Percentiles rank a stretch among this genome's conserved stretches.
Conservation (phyloP, 2,113 vertebrate genomes). For the Sebastes fasciatus region DNA sequence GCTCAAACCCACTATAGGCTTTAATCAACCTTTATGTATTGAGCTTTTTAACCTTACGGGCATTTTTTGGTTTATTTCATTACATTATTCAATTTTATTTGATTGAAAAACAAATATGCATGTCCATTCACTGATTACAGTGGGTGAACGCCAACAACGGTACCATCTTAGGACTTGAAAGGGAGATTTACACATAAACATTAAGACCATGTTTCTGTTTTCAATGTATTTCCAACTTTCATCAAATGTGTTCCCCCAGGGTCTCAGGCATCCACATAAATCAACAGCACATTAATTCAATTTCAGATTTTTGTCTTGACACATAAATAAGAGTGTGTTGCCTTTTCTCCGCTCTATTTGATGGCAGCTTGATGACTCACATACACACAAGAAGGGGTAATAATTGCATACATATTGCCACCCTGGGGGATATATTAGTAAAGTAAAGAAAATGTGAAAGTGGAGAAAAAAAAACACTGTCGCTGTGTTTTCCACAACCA, state of each 20-base stretch:
- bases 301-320: constrained; percentile 71
- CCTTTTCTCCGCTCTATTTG: constrained; percentile 49
- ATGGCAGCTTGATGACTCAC: constrained; percentile 64
- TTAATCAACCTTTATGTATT: constrained; percentile 11
- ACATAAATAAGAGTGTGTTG: constrained; percentile 65
- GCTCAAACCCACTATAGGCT: background rate
- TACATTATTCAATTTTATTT: background rate
- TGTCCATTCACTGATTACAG: constrained; percentile 11
- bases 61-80: background rate
- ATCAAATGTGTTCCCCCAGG: constrained; percentile 66
- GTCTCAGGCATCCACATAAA: constrained; percentile 71
- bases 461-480: background rate
- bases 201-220: constrained; percentile 44
- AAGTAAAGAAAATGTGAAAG: constrained; percentile 30
- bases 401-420: constrained; percentile 64
- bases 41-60: background rate
- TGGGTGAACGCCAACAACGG: constrained; percentile 11
- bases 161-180: constrained; percentile 31
- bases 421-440: constrained; percentile 44
- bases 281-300: constrained; percentile 76
- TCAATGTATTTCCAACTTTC: constrained; percentile 61
- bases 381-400: constrained; percentile 32
- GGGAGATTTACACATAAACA: constrained; percentile 49
- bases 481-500: background rate
- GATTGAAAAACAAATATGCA: constrained; percentile 23